Evolutionary conservation across 1,140 invertebrate species (phyloP), one percentile per base, ranked within the genome.

Genomic region (Calephelis virginiensis): DNA sequence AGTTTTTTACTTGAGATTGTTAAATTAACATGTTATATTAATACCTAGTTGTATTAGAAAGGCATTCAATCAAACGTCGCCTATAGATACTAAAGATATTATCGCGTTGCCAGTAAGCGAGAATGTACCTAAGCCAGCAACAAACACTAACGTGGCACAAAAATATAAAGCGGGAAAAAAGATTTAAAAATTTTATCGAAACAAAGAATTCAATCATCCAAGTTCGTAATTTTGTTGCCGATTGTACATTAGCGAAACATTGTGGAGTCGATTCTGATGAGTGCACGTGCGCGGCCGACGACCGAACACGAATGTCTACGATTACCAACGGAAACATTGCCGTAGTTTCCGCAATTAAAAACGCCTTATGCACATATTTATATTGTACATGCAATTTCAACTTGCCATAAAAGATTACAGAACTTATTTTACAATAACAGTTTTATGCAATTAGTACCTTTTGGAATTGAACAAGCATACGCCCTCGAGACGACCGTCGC

Each of bases 401-500:
- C 66, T 50, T 49, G 71, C 69, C 3, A 0, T 0, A 0, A 8
- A 37, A 9, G 5, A 0, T n/a, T 0, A 40, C 69, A 73, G 45
- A 53, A 53, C 45, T 46, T 6, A 64, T 47, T 60, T 70, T 76
- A 6, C n/a, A 10, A n/a, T 47, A 11, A n/a, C 9, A 45, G 5
- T 8, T n/a, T 1, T 59, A 38, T 8, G 12, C 1, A 61, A 9
- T 63, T 78, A 67, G 6, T 47, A 28, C 50, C 5, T 64, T 74
- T 67, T 17, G 43, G 38, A 9, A 61, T 53, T 60, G 64, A 13
- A 62, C 37, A 56, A 64, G 66, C 67, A 62, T 70, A 78, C 74
- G 78, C 78, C 78, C 78, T 80, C 76, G 76, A 80, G 78, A 80
- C 76, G 76, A 78, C 72, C 78, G 71, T 63, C 68, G 76, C 76